These are phyloP conservation scores for Agrotis clavis DNA, from an alignment of 2,888 invertebrate species.

Conservation along the genomic window DNA sequence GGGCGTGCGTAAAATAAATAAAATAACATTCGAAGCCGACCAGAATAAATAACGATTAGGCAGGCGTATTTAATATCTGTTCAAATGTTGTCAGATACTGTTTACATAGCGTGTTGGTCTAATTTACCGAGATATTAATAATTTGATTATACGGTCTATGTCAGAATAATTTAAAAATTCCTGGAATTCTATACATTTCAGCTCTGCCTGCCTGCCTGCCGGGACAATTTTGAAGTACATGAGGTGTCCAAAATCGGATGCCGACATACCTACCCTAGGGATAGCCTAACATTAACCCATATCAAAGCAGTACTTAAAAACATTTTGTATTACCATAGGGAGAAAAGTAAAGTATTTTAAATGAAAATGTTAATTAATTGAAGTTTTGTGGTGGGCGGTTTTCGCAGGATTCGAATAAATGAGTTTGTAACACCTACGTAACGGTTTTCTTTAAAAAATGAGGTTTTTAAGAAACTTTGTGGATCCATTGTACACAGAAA, in stretches of 20 bases:
- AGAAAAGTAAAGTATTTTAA: slow-evolving; percentile 35
- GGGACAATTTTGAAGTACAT: not conserved
- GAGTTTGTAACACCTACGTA: slow-evolving; percentile 10
- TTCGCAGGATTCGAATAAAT: slow-evolving; percentile 16
- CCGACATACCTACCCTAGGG: not conserved
- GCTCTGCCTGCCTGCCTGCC: slow-evolving; percentile 2
- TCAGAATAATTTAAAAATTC: slow-evolving; percentile 9
- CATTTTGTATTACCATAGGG: slow-evolving; percentile 17
- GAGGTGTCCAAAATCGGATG: slow-evolving; percentile 16
- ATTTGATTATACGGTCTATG: slow-evolving; percentile 11
- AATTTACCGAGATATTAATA: slow-evolving; percentile 30
- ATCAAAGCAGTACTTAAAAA: slow-evolving; percentile 33
- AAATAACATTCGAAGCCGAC: slow-evolving; percentile 15
- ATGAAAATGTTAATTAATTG: slow-evolving; percentile 46
- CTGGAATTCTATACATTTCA: not conserved
- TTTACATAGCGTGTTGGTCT: slow-evolving; percentile 18
- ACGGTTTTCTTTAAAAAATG: slow-evolving; percentile 9
- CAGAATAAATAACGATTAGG: slow-evolving; percentile 30
- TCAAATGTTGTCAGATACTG: slow-evolving; percentile 41
- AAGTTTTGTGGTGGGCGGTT: slow-evolving; percentile 36
- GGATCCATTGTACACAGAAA: not conserved
- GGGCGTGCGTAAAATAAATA: slow-evolving; percentile 31
- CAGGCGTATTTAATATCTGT: slow-evolving; percentile 39
- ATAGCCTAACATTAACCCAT: slow-evolving; percentile 19
- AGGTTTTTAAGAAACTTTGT: not conserved